Evolutionary conservation across 1,140 invertebrate genomes (phyloP), one percentile per base, ranked within the genome.

Genomic region (Drosophila bocki): DNA sequence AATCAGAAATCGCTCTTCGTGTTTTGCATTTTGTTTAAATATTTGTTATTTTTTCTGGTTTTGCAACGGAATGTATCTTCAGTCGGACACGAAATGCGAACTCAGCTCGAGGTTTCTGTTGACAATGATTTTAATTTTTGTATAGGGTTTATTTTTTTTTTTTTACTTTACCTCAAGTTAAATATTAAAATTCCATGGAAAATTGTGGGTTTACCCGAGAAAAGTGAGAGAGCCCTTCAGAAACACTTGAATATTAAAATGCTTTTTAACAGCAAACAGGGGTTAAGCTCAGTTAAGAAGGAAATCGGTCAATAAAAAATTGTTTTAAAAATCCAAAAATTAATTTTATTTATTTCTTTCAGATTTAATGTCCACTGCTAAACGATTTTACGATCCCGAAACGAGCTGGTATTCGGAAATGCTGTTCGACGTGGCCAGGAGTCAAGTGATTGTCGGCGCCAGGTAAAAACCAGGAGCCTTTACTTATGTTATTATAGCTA

Each of bases 361-460:
- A 95, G 94, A 95, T 92, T 88, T 94, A 63, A 92, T 94, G 93
- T 93, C 93, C 70, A 87, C 93, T 44, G 93, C 94, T 50, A 94
- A 94, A 92, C 93, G 94, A 85, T 96, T 96, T 86, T 93, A 94
- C 78, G 95, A 95, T 81, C 94, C 95, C 44, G 95, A 94, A 57
- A 95, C 96, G 68, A 95, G 94, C 39, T 95, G 95, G 64, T 97
- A 95, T 93, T 96, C 96, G 9, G 95, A 97, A 93, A 93, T 97
- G 84, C 93, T 97, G 26, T 97, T 97, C 92, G 97, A 98, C 93
- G 95, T 97, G 33, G 95, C 96, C 53, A 95, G 96, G 87, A 96
- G 96, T 91, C 97, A 97, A 93, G 94, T 98, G 65, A 94, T 97
- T 68, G 96, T 97, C 71, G 96, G 96, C 61, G 96, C 96, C 64